Percentiles rank a stretch among this genome's conserved stretches.
These are phyloP conservation scores for Megaptera novaeangliae DNA, from an alignment of 2,113 vertebrate genomes.

Conservation along the genomic window DNA sequence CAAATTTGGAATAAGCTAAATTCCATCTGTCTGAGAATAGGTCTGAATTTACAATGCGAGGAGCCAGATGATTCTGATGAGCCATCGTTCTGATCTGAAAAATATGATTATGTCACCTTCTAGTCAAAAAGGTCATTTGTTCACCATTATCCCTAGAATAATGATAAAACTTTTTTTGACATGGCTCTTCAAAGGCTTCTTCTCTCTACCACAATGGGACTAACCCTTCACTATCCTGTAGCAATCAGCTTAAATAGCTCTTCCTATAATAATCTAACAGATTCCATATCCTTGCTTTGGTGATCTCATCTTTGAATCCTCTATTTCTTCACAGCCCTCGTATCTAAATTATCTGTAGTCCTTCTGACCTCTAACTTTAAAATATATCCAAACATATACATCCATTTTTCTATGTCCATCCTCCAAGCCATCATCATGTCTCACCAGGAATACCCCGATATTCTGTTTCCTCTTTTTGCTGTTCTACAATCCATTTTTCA, in stretches of 20 bases:
- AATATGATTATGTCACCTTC: neutral
- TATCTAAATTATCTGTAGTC: neutral
- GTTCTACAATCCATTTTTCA: neutral
- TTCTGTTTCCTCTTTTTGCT: neutral
- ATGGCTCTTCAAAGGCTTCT: neutral
- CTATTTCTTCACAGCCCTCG: neutral
- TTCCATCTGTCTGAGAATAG: neutral
- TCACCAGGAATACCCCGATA: neutral
- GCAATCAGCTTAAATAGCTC: neutral
- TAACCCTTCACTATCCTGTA: neutral
- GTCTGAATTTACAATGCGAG: neutral
- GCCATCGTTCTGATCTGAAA: neutral
- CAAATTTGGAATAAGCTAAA: neutral
- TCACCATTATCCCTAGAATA: neutral
- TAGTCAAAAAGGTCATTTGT: neutral
- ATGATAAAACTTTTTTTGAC: neutral
- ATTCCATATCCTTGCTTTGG: neutral
- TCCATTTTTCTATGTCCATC: neutral
- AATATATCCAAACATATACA: neutral
- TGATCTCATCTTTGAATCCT: neutral
- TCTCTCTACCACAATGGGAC: neutral
- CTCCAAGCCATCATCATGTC: neutral
- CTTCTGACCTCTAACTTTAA: neutral
- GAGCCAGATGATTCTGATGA: neutral
- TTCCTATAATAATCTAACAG: neutral